Conservation (phyloP, 2,113 vertebrate genomes). For the Sterrhoptilus dennistouni region DNA sequence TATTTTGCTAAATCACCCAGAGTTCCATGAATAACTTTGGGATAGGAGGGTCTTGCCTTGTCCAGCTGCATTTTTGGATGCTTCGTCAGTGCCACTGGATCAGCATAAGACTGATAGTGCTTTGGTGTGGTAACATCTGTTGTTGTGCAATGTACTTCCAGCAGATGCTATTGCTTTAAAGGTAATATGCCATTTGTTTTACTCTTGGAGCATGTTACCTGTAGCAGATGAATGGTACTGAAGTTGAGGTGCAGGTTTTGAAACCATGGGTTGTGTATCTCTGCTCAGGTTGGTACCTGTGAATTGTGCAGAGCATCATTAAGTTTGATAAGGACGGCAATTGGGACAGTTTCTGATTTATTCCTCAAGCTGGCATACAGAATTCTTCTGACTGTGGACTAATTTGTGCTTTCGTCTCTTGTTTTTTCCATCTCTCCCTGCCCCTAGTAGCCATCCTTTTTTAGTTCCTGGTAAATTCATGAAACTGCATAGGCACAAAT, state of each 20-base stretch:
- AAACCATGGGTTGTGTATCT: background rate
- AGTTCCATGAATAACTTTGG: background rate
- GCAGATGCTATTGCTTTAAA: constrained; percentile 72
- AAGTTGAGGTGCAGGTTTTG: background rate
- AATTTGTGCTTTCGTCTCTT: background rate
- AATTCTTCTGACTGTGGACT: background rate
- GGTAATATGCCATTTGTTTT: constrained; percentile 49
- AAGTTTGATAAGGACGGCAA: constrained; percentile 25
- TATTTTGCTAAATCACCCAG: background rate
- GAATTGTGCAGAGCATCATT: constrained; percentile 21
- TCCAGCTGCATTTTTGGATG: constrained; percentile 36
- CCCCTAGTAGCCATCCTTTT: background rate
- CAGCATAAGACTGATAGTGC: constrained; percentile 59
- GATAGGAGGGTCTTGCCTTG: background rate
- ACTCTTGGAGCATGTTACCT: constrained; percentile 18
- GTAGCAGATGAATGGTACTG: background rate
- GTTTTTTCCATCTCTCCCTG: background rate
- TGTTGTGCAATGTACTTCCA: constrained; percentile 43
- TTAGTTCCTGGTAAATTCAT: background rate
- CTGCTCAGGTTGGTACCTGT: constrained; percentile 1
- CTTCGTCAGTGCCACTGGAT: constrained; percentile 29
- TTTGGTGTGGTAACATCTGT: constrained; percentile 70
- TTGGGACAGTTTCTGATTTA: constrained; percentile 22
- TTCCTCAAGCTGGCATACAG: background rate
- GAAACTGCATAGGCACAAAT: background rate